Evolutionary conservation across 2,797 vertebrate genomes (phyloP).

Genomic region (Cercopithecus mitis): DNA sequence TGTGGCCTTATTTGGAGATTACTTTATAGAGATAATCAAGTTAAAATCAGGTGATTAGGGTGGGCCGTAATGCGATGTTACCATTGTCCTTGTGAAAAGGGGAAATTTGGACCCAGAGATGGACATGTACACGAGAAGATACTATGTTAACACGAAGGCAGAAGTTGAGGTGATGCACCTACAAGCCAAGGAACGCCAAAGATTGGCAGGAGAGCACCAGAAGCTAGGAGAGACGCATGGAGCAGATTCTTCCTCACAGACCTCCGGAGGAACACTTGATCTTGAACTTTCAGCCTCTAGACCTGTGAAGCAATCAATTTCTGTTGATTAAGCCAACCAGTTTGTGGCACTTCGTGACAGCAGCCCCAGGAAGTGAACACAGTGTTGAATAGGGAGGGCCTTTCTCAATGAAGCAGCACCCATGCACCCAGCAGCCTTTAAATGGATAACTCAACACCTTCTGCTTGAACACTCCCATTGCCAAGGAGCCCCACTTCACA

Average conservation of each 20-base stretch:
- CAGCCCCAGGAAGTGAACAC: not conserved
- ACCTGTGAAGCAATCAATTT: not conserved
- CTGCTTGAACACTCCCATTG: not conserved
- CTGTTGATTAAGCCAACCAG: not conserved
- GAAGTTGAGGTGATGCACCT: not conserved
- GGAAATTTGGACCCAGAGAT: not conserved
- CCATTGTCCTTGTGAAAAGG: not conserved
- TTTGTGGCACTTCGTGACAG: not conserved
- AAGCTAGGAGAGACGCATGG: not conserved
- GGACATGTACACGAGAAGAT: not conserved
- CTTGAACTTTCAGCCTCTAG: not conserved
- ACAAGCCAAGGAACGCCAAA: not conserved
- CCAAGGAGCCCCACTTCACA: not conserved
- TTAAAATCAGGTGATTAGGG: not conserved
- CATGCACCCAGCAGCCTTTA: not conserved
- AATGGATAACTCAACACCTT: not conserved
- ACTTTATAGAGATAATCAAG: not conserved
- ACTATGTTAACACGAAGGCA: not conserved
- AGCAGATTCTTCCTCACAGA: not conserved
- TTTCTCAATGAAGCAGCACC: not conserved
- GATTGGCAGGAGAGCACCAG: not conserved
- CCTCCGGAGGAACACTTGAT: not conserved
- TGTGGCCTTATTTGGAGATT: not conserved
- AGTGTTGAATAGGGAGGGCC: not conserved
- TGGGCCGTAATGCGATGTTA: not conserved